Base-by-base conservation (phyloP, 2,113 vertebrate species). In the Dipodomys spectabilis region DNA sequence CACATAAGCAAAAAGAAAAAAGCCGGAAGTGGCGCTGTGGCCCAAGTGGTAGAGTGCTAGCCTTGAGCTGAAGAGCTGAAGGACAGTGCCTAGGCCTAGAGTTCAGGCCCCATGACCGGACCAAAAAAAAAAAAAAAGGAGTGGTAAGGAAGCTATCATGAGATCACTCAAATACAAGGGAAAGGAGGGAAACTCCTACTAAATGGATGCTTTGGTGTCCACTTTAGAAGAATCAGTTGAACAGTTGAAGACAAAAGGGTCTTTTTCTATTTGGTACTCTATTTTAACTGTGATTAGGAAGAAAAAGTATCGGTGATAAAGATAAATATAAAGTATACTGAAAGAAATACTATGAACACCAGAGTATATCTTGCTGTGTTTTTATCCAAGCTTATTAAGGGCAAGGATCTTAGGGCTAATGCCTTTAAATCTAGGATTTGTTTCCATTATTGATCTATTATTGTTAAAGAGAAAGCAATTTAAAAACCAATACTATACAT, bases 361-460 rank as follows among this genome's bases (percentile, higher is more conserved):
- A 32, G 53, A 7, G 0, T 93, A 30, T n/a, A 4, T 71, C 64
- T 39, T 90, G 15, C n/a, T 90, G 25, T 65, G 6, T 65, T 91
- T 91, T 92, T 57, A 77, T 73, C 11, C 18, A 67, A 18, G 78
- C 16, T 28, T 92, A 45, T 71, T 93, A 80, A 81, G 23, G 30
- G 30, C 69, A 84, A 91, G 39, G 39, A 57, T 57, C 15, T 57
- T 57, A 57, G 71, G 92, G 39, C 84, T 10, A 82, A 19, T 84
- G 60, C 90, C 25, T 85, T 95, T 89, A 90, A 85, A 80, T 90
- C 10, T 35, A 75, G 57, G 22, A 92, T 79, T 96, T 96, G 30
- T 8, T 71, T 86, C 62, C 72, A 39, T 79, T 93, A 18, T 84
- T 82, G 75, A 71, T 94, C 82, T 62, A 67, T 82, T 68, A 82